These are phyloP conservation scores for Heterochromis multidens DNA, from an alignment of 2,113 vertebrate species.

Conservation along the genomic window DNA sequence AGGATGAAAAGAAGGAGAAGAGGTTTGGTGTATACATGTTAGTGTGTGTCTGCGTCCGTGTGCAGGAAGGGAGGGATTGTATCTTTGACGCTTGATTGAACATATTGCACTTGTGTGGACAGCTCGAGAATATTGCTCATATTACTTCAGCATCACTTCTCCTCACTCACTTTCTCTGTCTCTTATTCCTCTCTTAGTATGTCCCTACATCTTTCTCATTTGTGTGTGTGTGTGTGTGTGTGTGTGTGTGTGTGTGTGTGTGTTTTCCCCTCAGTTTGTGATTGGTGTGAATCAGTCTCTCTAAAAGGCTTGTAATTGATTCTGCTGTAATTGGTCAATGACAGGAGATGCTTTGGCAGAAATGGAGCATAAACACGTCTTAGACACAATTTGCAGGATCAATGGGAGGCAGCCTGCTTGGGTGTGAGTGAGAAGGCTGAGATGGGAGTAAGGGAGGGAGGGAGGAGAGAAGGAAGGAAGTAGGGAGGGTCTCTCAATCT, in stretches of 20 bases:
- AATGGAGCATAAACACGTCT: slow-evolving; percentile 76
- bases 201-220: slow-evolving; percentile 3
- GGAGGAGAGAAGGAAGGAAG: slow-evolving; percentile 8
- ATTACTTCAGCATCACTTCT: slow-evolving; percentile 71
- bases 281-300: slow-evolving; percentile 48
- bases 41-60: not conserved
- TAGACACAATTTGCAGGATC: slow-evolving; percentile 76
- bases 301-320: slow-evolving; percentile 80
- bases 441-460: not conserved
- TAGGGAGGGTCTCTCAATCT: slow-evolving; percentile 30
- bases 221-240: not conserved
- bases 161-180: slow-evolving; percentile 15
- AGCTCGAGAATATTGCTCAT: slow-evolving; percentile 64
- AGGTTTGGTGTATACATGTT: not conserved
- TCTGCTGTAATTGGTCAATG: slow-evolving; percentile 77
- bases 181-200: slow-evolving; percentile 16
- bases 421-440: slow-evolving; percentile 14
- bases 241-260: not conserved
- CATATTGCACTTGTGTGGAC: slow-evolving; percentile 69
- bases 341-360: slow-evolving; percentile 75
- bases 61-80: slow-evolving; percentile 29
- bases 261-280: slow-evolving; percentile 19
- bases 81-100: slow-evolving; percentile 65
- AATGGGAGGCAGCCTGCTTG: slow-evolving; percentile 62
- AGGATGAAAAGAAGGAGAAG: slow-evolving; percentile 8